Conservation (phyloP, 2,888 invertebrate genomes). For the Molorchus minor region DNA sequence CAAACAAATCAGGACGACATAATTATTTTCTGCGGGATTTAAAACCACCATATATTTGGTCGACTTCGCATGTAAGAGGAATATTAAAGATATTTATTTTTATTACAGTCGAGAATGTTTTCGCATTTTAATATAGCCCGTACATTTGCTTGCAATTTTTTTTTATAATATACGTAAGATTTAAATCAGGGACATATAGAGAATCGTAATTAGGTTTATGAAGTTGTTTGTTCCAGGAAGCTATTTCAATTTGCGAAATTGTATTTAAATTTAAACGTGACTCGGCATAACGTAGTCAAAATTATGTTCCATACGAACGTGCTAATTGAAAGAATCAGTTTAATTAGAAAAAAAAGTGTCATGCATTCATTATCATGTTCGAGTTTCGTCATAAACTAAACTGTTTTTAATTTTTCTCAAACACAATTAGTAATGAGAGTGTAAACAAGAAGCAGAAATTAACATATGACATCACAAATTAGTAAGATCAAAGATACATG, state of each 20-base stretch:
- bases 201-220: constrained; percentile 18
- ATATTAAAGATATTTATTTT: constrained; percentile 48
- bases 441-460: constrained; percentile 23
- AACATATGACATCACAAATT: constrained; percentile 22
- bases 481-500: constrained; percentile 3
- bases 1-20: constrained; percentile 44
- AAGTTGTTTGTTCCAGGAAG: constrained; percentile 16
- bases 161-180: constrained; percentile 23
- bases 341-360: constrained; percentile 44
- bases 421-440: constrained; percentile 29
- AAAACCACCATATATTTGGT: constrained; percentile 41
- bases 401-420: constrained; percentile 39
- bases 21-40: constrained; percentile 33
- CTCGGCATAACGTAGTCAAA: background rate
- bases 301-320: constrained; percentile 29
- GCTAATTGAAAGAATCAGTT: constrained; percentile 41
- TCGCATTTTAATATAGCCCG: constrained; percentile 20
- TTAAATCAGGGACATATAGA: constrained; percentile 20
- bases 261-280: constrained; percentile 9
- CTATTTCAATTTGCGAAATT: constrained; percentile 12
- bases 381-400: constrained; percentile 38
- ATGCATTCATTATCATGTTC: constrained; percentile 42
- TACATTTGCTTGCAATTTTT: constrained; percentile 24
- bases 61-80: constrained; percentile 40
- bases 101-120: constrained; percentile 34